Evolutionary conservation across 2,888 invertebrate species (phyloP).

Genomic region (Eupithecia exiguata): DNA sequence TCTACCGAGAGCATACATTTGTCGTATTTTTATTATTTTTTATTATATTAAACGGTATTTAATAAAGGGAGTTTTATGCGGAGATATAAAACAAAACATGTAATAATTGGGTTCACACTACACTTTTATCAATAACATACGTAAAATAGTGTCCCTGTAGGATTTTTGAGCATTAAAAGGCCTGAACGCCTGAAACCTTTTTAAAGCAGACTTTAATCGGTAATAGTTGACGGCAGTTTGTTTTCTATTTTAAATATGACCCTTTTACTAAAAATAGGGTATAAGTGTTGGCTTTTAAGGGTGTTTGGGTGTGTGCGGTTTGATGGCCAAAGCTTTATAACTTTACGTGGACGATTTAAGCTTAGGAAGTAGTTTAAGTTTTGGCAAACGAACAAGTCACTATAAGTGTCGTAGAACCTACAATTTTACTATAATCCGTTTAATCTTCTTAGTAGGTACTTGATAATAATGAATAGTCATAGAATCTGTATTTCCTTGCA

Average conservation of each 20-base stretch:
- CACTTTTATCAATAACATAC: not conserved
- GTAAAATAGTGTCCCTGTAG: no score
- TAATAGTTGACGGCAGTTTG: not conserved
- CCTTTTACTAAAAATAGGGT: slow-evolving; percentile 8
- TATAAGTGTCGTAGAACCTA: slow-evolving; percentile 67
- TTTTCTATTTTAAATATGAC: slow-evolving; percentile 16
- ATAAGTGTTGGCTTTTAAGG: slow-evolving; percentile 46
- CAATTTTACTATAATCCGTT: slow-evolving; percentile 8
- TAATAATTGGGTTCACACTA: not conserved
- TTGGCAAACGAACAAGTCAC: slow-evolving; percentile 66
- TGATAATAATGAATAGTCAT: slow-evolving; percentile 13
- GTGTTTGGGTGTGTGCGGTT: slow-evolving; percentile 55
- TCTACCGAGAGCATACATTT: not conserved
- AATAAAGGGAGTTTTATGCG: not conserved
- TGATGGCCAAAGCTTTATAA: slow-evolving; percentile 61
- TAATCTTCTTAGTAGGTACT: slow-evolving; percentile 11
- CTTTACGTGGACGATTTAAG: slow-evolving; percentile 48
- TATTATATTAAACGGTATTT: no score
- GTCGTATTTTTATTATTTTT: no score
- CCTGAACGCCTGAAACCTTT: not conserved
- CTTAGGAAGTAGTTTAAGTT: slow-evolving; percentile 54
- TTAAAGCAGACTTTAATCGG: not conserved
- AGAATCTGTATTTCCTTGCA: slow-evolving; percentile 8
- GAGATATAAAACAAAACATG: not conserved
- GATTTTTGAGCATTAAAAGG: not conserved